Evolutionary conservation across 2,113 vertebrate species (phyloP), one percentile per base, ranked within the genome.

Genomic region (Boleophthalmus pectinirostris): DNA sequence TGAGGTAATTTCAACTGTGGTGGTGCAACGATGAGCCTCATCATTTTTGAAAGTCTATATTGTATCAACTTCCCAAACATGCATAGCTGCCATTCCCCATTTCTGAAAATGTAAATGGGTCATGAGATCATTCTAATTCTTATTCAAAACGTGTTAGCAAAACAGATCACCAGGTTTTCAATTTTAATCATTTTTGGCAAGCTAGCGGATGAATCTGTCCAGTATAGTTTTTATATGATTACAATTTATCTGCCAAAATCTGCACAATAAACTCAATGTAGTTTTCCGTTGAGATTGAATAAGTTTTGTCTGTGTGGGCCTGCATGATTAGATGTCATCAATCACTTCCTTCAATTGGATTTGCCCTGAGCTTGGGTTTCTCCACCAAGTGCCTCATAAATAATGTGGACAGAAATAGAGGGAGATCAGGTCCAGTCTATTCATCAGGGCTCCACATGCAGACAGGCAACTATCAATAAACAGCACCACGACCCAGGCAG

Each of bases 331-430:
- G 54, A 58, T 3, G 56, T 45, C 29, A 79, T 81, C 56, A 77
- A 64, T 85, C 72, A 79, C 63, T n/a, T 61, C 63, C 70, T 66
- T 74, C 69, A 81, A 69, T 85, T 72, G 75, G 73, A 80, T 76
- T 73, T 75, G 49, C 69, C 35, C 33, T 45, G 29, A 75, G 77
- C 72, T 77, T 47, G 35, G 77, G 68, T 47, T 77, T 80, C 49
- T 74, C 68, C 49, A 82, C 72, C 70, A 64, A 82, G 61, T 53
- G 67, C 25, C 68, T 70, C 70, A 70, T 88, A 84, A 86, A 84
- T 72, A 79, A 77, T n/a, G 38, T 49, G 33, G 60, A 74, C 66
- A 60, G 68, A 76, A 88, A 72, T 8, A 80, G 65, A 67, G 66
- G 56, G 25, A 29, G 47, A 68, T 78, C 25, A 64, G 58, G 14